Conservation (phyloP, 2,888 invertebrate species). For the Scaptomyza flava region DNA sequence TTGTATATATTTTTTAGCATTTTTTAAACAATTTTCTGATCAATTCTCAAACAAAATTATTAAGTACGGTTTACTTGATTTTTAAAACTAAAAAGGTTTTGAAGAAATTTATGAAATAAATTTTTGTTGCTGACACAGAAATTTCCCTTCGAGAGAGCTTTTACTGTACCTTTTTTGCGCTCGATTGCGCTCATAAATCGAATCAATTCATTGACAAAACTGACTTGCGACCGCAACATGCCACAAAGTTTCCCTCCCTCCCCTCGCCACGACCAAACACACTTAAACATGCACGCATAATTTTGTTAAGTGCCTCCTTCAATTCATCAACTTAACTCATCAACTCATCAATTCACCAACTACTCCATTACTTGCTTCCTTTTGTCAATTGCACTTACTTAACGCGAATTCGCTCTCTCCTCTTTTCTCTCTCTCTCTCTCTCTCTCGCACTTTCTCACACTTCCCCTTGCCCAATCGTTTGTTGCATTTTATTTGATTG, state of each 20-base stretch:
- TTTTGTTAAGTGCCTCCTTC: constrained; percentile 61
- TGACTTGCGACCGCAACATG: constrained; percentile 48
- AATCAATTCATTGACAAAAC: constrained; percentile 44
- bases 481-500: constrained; percentile 63
- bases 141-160: too few species aligned
- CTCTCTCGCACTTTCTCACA: not conserved
- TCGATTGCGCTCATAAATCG: constrained; percentile 38
- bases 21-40: too few species aligned
- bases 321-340: constrained; percentile 41
- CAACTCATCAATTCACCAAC: constrained; percentile 39
- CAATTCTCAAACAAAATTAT: too few species aligned
- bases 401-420: constrained; percentile 44
- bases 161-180: constrained; percentile 11
- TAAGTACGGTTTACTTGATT: too few species aligned
- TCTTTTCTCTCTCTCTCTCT: not conserved
- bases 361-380: constrained; percentile 69
- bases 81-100: too few species aligned
- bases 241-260: constrained; percentile 13
- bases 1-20: too few species aligned
- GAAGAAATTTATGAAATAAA: too few species aligned
- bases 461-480: constrained; percentile 26
- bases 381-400: constrained; percentile 76
- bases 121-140: too few species aligned
- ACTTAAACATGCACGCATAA: constrained; percentile 69
- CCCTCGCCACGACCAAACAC: not conserved